Percentiles rank a stretch among this genome's conserved stretches.
phyloP scores from a whole-genome alignment of 2,888 invertebrate species.

The Griposia aprilina region DNA sequence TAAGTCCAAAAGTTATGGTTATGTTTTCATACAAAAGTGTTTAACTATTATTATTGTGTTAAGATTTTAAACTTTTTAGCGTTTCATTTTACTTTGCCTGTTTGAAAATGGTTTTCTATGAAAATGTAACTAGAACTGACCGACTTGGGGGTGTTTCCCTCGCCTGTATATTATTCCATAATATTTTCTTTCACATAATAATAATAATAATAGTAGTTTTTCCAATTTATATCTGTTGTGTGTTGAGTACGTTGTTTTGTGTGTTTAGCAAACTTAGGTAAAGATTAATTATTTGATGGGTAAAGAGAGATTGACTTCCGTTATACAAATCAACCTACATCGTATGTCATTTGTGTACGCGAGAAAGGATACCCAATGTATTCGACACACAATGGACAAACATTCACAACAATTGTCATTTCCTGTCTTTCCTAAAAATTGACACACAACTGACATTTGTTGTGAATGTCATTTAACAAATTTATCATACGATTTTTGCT shows the following conservation, averaged over 20 bases:
- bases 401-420: constrained; percentile 51
- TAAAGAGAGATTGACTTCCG: constrained; percentile 8
- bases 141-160: constrained; percentile 49
- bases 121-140: constrained; percentile 56
- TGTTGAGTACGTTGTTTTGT: constrained; percentile 58
- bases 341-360: constrained; percentile 13
- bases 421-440: constrained; percentile 4
- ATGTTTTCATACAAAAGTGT: constrained; percentile 63
- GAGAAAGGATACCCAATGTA: constrained; percentile 42
- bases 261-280: constrained; percentile 40
- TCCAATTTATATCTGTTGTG: constrained; percentile 64
- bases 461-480: constrained; percentile 64
- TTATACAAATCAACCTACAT: constrained; percentile 8
- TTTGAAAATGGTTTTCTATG: constrained; percentile 60
- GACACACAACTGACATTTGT: constrained; percentile 51
- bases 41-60: constrained; percentile 56
- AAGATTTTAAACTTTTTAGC: constrained; percentile 59
- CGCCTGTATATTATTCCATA: constrained; percentile 73
- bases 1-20: constrained; percentile 57
- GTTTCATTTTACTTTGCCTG: constrained; percentile 55
- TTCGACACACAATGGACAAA: constrained; percentile 58
- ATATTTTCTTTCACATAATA: constrained; percentile 72
- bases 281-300: constrained; percentile 36
- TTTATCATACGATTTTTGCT: constrained; percentile 71
- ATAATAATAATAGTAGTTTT: constrained; percentile 73